Evolutionary conservation across 2,888 invertebrate species (phyloP).

Genomic region (Tachystola acroxantha): DNA sequence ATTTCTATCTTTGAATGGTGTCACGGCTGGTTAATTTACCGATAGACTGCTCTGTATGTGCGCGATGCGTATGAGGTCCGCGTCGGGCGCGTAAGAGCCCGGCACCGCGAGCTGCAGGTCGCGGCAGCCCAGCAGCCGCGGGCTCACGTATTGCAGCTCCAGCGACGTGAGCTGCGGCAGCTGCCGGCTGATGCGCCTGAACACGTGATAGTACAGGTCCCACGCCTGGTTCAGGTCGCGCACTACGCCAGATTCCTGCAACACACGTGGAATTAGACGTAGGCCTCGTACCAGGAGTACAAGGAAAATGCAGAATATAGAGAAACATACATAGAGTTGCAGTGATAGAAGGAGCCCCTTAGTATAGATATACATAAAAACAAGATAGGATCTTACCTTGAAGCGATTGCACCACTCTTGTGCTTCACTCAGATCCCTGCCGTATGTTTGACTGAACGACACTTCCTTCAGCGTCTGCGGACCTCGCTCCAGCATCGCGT

Average conservation of each 20-base stretch:
- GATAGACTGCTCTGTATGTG: slow-evolving; percentile 94
- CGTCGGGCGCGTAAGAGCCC: slow-evolving; percentile 97
- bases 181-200: slow-evolving; percentile 96
- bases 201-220: slow-evolving; percentile 99
- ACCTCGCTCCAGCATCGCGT: slow-evolving; percentile 94
- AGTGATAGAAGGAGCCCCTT: no score
- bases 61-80: slow-evolving; percentile 91
- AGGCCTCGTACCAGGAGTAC: no score
- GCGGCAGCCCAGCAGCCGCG: slow-evolving; percentile 91
- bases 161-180: slow-evolving; percentile 93
- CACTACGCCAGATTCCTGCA: slow-evolving; percentile 86
- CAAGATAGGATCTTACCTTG: slow-evolving; percentile 79
- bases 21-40: no score
- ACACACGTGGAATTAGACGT: no score
- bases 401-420: slow-evolving; percentile 97
- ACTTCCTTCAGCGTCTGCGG: slow-evolving; percentile 98
- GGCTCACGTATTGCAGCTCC: slow-evolving; percentile 97
- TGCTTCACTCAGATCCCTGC: slow-evolving; percentile 95
- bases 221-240: slow-evolving; percentile 98
- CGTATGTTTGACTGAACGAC: slow-evolving; percentile 97
- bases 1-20: no score
- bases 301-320: no score
- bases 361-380: no score
- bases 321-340: no score
- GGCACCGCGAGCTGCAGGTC: slow-evolving; percentile 98